Base-by-base conservation (phyloP, 1,140 invertebrate genomes). In the Ganaspis sp. region DNA sequence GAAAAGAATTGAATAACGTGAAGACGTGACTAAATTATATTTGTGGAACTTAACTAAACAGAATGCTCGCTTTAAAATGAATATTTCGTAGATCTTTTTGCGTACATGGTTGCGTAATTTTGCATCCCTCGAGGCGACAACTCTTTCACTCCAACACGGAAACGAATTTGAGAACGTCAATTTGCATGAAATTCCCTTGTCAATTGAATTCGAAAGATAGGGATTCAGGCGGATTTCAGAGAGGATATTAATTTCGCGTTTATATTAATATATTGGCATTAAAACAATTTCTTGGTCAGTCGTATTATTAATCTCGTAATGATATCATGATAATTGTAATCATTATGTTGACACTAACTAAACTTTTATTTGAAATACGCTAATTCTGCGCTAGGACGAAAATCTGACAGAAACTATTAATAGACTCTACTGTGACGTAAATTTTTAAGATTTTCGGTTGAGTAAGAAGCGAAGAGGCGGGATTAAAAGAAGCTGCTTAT, bases 401-500 rank as follows among this genome's bases (percentile, higher is more conserved):
- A 49, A 49, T 49, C n/a, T 49, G n/a, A 8, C 19, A 8, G 45
- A 17, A 49, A n/a, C 45, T n/a, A 49, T 26, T 64, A 23, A 29
- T 64, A 29, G 23, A 29, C 29, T 64, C 6, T 29, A 49, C n/a
- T 34, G 11, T n/a, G 9, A 29, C 1, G 23, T 23, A 26, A 58
- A 26, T 29, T 29, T 19, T 26, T 29, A 26, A 64, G 58, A 64
- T 45, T 64, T 64, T 64, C 12, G 26, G 3, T 64, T 64, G 9
- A 12, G 21, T 26, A 29, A 64, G 58, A 26, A 64, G 0, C 58
- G 12, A 64, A n/a, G 58, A 29, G 26, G 58, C 15, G 12, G 58
- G 58, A 64, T 64, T 64, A 64, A 64, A 64, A 29, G 58, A 64
- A 64, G 58, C 58, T 64, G 58, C 58, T 64, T 64, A 64, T 64